Evolutionary conservation across 2,797 vertebrate species (phyloP).

Genomic region (Sciaenops ocellatus): DNA sequence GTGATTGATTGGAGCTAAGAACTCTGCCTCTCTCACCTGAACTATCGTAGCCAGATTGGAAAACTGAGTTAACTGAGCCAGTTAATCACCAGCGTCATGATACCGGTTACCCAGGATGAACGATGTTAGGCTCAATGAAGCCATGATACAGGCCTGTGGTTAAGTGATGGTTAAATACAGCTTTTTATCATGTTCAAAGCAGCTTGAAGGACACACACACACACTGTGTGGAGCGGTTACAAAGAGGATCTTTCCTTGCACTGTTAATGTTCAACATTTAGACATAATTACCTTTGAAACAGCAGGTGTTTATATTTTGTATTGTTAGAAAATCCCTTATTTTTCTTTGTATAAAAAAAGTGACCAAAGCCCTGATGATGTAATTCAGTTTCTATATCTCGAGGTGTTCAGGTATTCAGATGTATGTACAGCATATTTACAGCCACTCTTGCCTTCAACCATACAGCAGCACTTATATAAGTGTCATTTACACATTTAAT

Average conservation of each 20-base stretch:
- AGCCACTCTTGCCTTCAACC: slow-evolving; percentile 39
- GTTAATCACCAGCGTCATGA: neutral
- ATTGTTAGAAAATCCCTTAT: slow-evolving; percentile 27
- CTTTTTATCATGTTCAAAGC: slow-evolving; percentile 1
- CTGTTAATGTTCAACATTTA: slow-evolving; percentile 38
- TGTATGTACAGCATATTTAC: slow-evolving; percentile 43
- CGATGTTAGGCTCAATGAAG: neutral
- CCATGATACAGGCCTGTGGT: neutral
- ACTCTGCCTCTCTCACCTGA: neutral
- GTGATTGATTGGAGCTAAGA: neutral
- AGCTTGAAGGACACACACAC: slow-evolving; percentile 19
- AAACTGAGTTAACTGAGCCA: too few relatives aligned
- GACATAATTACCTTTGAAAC: slow-evolving; percentile 34
- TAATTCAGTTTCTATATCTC: slow-evolving; percentile 53
- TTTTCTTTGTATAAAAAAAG: slow-evolving; percentile 38
- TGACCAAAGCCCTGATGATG: slow-evolving; percentile 66
- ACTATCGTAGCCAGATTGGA: too few relatives aligned
- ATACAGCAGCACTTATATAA: slow-evolving; percentile 23
- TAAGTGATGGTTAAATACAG: slow-evolving; percentile 4
- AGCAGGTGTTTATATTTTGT: slow-evolving; percentile 66
- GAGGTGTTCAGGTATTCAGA: slow-evolving; percentile 45
- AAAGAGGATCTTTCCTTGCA: slow-evolving; percentile 40
- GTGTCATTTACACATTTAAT: slow-evolving; percentile 27
- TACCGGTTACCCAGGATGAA: neutral
- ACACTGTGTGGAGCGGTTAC: neutral